phyloP scores from a whole-genome alignment of 92 coral and sea anemone species.

The Scolanthus callimorphus region DNA sequence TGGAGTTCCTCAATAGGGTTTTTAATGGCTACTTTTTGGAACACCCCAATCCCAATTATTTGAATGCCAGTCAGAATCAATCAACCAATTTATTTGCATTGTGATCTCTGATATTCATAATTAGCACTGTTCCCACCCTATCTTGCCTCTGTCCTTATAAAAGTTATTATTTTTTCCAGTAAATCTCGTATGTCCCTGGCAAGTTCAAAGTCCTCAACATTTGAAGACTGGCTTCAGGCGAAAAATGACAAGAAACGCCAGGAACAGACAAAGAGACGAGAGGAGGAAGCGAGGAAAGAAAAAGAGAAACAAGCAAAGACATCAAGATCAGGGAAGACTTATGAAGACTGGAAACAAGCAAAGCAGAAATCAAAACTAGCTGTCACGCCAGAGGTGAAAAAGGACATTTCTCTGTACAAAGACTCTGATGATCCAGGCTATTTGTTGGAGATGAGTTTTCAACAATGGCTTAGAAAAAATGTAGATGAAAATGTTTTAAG shows the following conservation, averaged over 20 bases:
- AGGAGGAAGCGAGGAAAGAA: slow-evolving; percentile 36
- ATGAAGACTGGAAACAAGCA: slow-evolving; percentile 72
- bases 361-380: slow-evolving; percentile 49
- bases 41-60: no score
- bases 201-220: slow-evolving; percentile 79
- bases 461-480: slow-evolving; percentile 29
- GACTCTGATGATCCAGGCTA: slow-evolving; percentile 5
- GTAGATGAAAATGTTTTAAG: slow-evolving; percentile 4
- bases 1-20: no score
- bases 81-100: no score
- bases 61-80: no score
- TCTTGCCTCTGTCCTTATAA: no score
- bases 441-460: slow-evolving; percentile 24
- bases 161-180: slow-evolving; percentile 23
- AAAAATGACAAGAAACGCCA: slow-evolving; percentile 54
- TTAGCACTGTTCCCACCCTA: no score
- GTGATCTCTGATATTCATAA: no score
- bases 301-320: slow-evolving; percentile 42
- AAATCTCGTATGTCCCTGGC: slow-evolving; percentile 55
- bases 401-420: slow-evolving; percentile 24
- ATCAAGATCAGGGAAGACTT: slow-evolving; percentile 35
- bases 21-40: no score
- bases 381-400: slow-evolving; percentile 24
- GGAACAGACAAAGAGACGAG: slow-evolving; percentile 43
- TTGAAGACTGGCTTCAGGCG: slow-evolving; percentile 88